Evolutionary conservation across 2,888 invertebrate genomes (phyloP).

Genomic region (Ennomos quercinarius): DNA sequence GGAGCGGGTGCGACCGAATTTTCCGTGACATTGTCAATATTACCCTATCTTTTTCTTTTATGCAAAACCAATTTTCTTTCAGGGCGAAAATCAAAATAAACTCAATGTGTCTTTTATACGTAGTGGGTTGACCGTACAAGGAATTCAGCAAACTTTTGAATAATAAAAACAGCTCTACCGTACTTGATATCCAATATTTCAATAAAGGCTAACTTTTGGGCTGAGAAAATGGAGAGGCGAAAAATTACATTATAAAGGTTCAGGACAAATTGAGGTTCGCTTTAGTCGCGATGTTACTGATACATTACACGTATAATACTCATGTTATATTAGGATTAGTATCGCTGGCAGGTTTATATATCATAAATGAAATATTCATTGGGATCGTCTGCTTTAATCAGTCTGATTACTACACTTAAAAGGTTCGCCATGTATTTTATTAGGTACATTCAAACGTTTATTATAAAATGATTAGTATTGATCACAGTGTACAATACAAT

Average conservation of each 20-base stretch:
- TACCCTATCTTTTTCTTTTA: constrained; percentile 56
- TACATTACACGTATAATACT: constrained; percentile 14
- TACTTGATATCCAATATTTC: constrained; percentile 83
- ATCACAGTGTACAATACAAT: no score
- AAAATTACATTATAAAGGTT: constrained; percentile 82
- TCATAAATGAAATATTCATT: no score
- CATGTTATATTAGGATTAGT: constrained; percentile 1
- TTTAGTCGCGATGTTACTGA: constrained; percentile 55
- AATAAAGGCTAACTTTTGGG: constrained; percentile 77
- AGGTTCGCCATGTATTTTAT: no score
- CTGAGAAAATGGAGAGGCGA: constrained; percentile 75
- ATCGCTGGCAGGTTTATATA: not conserved
- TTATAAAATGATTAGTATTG: no score
- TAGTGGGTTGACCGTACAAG: constrained; percentile 52
- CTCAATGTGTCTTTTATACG: constrained; percentile 61
- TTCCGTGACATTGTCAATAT: constrained; percentile 54
- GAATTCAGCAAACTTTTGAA: constrained; percentile 69
- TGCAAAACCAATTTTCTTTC: constrained; percentile 58
- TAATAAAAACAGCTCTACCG: constrained; percentile 77
- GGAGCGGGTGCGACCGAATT: constrained; percentile 49
- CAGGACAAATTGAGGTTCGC: constrained; percentile 69
- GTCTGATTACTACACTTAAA: no score
- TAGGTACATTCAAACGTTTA: no score
- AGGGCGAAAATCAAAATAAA: constrained; percentile 67
- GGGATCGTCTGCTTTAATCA: no score